A percentile compares a stretch with the other conserved stretches of the same genome.
Conservation (phyloP, 2,888 invertebrate species). For the Hirtodrosophila trivittata region DNA sequence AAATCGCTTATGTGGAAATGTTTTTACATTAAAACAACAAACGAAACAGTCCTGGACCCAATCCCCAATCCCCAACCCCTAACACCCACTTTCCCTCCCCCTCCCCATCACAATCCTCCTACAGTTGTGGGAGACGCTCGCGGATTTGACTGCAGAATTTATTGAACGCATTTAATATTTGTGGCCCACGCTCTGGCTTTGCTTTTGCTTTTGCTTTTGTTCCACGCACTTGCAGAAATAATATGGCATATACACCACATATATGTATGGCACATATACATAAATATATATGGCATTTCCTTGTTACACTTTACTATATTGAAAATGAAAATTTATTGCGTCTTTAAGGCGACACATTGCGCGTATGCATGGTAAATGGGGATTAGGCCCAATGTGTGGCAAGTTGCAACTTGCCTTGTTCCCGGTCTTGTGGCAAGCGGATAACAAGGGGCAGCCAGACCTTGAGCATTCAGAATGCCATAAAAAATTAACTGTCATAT, state of each 20-base stretch:
- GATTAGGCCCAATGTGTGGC: constrained; percentile 65
- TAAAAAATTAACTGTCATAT: constrained; percentile 60
- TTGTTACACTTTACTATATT: constrained; percentile 57
- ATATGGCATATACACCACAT: not conserved
- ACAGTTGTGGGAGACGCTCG: constrained; percentile 20
- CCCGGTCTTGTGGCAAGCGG: constrained; percentile 2
- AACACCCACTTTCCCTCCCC: not conserved
- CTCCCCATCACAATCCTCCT: not conserved
- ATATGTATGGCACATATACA: constrained; percentile 7
- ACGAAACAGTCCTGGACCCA: too few species aligned
- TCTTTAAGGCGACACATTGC: constrained; percentile 74
- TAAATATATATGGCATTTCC: constrained; percentile 36
- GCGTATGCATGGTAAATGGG: constrained; percentile 68
- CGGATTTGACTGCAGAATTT: constrained; percentile 66
- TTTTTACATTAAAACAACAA: constrained; percentile 57
- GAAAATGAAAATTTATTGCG: constrained; percentile 76
- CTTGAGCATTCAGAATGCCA: too few species aligned
- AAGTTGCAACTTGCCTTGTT: not conserved
- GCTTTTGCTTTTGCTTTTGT: constrained; percentile 17
- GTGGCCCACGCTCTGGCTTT: not conserved
- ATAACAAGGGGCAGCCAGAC: too few species aligned
- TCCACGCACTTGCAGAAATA: constrained; percentile 51
- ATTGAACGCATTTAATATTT: constrained; percentile 57
- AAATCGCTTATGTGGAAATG: constrained; percentile 76
- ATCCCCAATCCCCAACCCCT: too few species aligned